Evolutionary conservation across 1,140 invertebrate genomes (phyloP).

Genomic region (Phocides pigmalion): DNA sequence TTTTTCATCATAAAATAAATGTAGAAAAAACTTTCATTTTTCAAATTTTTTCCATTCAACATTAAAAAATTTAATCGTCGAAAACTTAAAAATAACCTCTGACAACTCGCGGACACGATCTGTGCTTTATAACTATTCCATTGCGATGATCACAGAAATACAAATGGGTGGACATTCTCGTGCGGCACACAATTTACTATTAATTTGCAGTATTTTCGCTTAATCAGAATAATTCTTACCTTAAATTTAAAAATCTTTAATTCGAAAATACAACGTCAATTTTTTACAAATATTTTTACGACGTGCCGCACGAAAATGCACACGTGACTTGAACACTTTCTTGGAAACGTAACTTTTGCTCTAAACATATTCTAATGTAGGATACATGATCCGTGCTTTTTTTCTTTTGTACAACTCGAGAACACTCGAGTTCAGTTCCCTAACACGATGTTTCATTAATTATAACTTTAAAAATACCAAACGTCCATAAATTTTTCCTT

Average conservation of each 20-base stretch:
- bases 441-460: slow-evolving; percentile 72
- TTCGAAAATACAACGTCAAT: slow-evolving; percentile 67
- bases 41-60: slow-evolving; percentile 59
- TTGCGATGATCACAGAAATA: slow-evolving; percentile 78
- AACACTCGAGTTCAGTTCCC: slow-evolving; percentile 58
- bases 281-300: slow-evolving; percentile 57
- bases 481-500: slow-evolving; percentile 80
- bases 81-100: slow-evolving; percentile 74
- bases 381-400: slow-evolving; percentile 80
- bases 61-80: slow-evolving; percentile 75
- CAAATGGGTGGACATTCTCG: slow-evolving; percentile 46
- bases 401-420: slow-evolving; percentile 72
- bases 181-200: slow-evolving; percentile 40
- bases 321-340: slow-evolving; percentile 73
- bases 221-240: slow-evolving; percentile 59
- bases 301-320: slow-evolving; percentile 46
- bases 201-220: slow-evolving; percentile 50
- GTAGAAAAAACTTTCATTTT: slow-evolving; percentile 70
- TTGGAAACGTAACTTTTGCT: slow-evolving; percentile 78
- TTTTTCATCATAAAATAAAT: slow-evolving; percentile 79
- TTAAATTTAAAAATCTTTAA: slow-evolving; percentile 60
- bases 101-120: slow-evolving; percentile 65
- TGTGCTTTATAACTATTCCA: slow-evolving; percentile 72
- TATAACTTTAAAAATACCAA: slow-evolving; percentile 83
- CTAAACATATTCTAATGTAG: slow-evolving; percentile 75